Percentiles rank a stretch among this genome's conserved stretches.
phyloP scores from a whole-genome alignment of 1,140 invertebrate genomes.

The Platyscapa corneri region DNA sequence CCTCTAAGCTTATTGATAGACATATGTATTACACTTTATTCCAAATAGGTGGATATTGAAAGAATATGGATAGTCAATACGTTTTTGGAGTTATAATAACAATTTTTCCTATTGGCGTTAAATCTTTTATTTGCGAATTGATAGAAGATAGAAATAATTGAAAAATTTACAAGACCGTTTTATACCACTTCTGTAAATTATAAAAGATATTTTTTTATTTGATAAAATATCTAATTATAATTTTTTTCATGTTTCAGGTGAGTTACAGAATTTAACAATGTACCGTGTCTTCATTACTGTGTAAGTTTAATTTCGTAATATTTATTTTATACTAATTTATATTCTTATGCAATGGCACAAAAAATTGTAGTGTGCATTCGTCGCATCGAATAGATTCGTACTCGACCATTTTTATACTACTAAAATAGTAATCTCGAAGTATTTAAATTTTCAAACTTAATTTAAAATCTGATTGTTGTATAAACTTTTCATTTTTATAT shows the following conservation, averaged over 20 bases:
- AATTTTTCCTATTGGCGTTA: too few species aligned
- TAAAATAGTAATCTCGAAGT: background rate
- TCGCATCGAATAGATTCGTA: background rate
- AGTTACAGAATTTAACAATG: background rate
- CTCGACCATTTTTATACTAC: background rate
- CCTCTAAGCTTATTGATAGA: background rate
- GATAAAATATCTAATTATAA: background rate
- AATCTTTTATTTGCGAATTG: too few species aligned
- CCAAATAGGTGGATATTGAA: background rate
- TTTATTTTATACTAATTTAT: background rate
- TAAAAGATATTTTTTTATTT: too few species aligned
- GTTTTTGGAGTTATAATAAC: too few species aligned
- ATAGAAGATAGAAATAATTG: too few species aligned
- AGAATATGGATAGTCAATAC: background rate
- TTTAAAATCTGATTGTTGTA: background rate
- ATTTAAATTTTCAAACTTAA: background rate
- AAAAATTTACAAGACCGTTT: too few species aligned
- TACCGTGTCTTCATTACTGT: background rate
- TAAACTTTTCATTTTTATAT: background rate
- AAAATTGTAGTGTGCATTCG: background rate
- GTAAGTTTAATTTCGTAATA: background rate
- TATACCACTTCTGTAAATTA: too few species aligned
- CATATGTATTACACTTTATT: background rate
- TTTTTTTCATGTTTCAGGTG: slow-evolving; percentile 40
- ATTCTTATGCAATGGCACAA: background rate